phyloP scores from a whole-genome alignment of 2,113 vertebrate species.

The Trichechus manatus region DNA sequence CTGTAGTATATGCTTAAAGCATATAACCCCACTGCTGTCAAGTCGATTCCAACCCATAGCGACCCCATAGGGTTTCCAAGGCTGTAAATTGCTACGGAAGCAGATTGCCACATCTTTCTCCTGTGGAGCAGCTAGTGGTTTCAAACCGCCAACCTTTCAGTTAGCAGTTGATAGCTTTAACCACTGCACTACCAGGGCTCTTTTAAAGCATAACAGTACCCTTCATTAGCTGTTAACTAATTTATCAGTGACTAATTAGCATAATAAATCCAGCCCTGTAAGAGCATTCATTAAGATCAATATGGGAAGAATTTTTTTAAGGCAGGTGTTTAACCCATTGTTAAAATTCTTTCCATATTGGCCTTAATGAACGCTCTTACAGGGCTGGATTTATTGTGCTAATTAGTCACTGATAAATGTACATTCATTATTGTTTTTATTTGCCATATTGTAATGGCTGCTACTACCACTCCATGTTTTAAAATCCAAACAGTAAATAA shows the following conservation, averaged over 20 bases:
- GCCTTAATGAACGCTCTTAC: neutral
- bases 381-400: neutral
- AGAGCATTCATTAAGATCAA: neutral
- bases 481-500: neutral
- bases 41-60: too few relatives aligned
- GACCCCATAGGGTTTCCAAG: too few relatives aligned
- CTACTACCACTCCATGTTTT: neutral
- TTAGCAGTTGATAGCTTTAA: too few relatives aligned
- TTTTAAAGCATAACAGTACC: neutral
- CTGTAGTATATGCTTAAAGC: neutral
- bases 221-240: neutral
- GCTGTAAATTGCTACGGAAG: too few relatives aligned
- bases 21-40: neutral
- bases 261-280: neutral
- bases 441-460: neutral
- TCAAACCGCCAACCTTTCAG: too few relatives aligned
- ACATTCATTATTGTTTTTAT: neutral
- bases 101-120: too few relatives aligned
- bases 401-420: neutral
- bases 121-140: too few relatives aligned
- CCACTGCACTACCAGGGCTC: too few relatives aligned
- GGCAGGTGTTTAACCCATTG: neutral
- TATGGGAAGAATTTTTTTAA: neutral
- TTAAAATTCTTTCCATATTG: neutral
- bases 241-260: neutral